A percentile compares a stretch with the other conserved stretches of the same genome.
Evolutionary conservation across 2,888 invertebrate genomes (phyloP).

Genomic region (Chorisops tibialis): DNA sequence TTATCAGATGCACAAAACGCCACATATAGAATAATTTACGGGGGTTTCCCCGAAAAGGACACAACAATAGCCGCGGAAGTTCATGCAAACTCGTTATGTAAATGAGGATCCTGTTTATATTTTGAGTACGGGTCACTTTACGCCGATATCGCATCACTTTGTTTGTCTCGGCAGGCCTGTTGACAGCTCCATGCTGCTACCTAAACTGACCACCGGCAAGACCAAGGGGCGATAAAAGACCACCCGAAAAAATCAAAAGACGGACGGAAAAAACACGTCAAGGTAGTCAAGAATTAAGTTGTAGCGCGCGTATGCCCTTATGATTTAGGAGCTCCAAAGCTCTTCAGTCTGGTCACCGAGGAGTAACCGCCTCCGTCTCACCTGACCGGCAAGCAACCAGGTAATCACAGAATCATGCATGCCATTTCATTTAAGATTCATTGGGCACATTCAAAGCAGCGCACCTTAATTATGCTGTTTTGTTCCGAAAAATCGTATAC

Average conservation of each 20-base stretch:
- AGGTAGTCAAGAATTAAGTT: constrained; percentile 16
- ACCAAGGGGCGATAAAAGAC: neutral
- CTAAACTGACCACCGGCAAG: neutral
- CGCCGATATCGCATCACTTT: constrained; percentile 13
- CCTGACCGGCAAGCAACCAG: neutral
- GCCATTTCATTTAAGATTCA: constrained; percentile 22
- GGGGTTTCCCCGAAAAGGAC: neutral
- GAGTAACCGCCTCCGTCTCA: too few species aligned
- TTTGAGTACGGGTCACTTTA: neutral
- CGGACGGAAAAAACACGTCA: constrained; percentile 20
- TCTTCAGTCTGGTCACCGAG: too few species aligned
- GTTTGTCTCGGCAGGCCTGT: constrained; percentile 1
- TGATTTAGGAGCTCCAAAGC: neutral
- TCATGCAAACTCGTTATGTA: constrained; percentile 17
- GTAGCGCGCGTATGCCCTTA: constrained; percentile 1
- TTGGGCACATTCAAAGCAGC: constrained; percentile 24
- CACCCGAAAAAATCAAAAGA: neutral
- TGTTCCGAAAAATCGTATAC: constrained; percentile 31
- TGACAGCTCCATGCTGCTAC: neutral
- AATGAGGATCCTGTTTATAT: constrained; percentile 8
- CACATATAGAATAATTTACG: neutral
- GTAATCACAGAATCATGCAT: neutral
- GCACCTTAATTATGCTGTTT: constrained; percentile 30
- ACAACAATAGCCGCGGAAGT: neutral
- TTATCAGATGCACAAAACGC: constrained; percentile 15